These are phyloP conservation scores for Sturnus vulgaris DNA, from an alignment of 2,113 vertebrate genomes.

Conservation along the genomic window DNA sequence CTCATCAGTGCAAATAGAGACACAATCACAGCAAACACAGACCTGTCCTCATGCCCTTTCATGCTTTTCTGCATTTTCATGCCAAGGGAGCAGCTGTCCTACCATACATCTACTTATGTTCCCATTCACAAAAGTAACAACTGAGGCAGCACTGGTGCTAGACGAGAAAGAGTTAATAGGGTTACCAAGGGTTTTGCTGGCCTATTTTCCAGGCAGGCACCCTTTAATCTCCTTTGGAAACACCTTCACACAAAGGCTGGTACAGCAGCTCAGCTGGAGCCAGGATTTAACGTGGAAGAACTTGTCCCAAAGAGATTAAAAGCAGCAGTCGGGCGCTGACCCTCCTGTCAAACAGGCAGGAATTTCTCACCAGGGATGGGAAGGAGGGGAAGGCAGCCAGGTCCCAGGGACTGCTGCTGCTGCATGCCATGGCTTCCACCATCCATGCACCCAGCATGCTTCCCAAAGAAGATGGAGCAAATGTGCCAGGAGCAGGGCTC, in stretches of 20 bases:
- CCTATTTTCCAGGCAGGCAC: conserved; percentile 60
- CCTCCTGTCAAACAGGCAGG: background rate
- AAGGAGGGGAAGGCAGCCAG: background rate
- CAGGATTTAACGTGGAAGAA: conserved; percentile 59
- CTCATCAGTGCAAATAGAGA: background rate
- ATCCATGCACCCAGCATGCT: background rate
- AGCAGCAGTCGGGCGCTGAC: background rate
- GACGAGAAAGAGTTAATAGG: conserved; percentile 31
- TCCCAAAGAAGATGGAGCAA: background rate
- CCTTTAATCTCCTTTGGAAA: conserved; percentile 69
- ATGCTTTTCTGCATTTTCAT: background rate
- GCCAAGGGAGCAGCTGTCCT: accelerated
- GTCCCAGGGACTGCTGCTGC: background rate
- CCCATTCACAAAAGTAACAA: accelerated
- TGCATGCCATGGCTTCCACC: background rate
- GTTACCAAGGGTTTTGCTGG: conserved; percentile 50
- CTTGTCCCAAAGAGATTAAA: conserved; percentile 63
- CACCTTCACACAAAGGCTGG: conserved; percentile 61
- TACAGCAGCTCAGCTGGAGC: conserved; percentile 67
- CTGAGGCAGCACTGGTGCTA: background rate
- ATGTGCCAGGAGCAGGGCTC: background rate
- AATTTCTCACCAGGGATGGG: background rate
- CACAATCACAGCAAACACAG: background rate
- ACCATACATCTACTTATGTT: accelerated
- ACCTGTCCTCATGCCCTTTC: background rate